Evolutionary conservation across 2,113 vertebrate genomes (phyloP), one percentile per base, ranked within the genome.

Genomic region (Jaculus jaculus): DNA sequence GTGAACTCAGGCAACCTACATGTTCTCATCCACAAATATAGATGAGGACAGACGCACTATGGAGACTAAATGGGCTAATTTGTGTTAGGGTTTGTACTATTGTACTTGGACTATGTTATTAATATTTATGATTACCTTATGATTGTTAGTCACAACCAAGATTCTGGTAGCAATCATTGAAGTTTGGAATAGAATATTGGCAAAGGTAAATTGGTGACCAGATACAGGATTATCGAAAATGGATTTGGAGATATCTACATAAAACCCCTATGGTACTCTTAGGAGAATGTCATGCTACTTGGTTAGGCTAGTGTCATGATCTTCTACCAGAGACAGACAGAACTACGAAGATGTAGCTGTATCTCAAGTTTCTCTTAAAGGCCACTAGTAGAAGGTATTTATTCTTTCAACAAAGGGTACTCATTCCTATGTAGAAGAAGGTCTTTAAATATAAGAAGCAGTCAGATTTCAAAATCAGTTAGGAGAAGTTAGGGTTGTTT

Each of bases 381-480:
- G 30, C 65, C 18, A 24, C 26, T 28, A 42, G 20, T 39, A 9
- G 6, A 82, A 80, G 71, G 15, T 54, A 26, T 79, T 95, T 84
- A 23, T 77, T 34, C 89, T 34, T 84, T 84, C 42, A 61, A 78
- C 34, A 42, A 77, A 17, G 1, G 9, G 84, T 80, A 30, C 69
- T 16, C 68, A 3, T 13, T 68, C 7, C 24, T 15, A n/a, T 2
- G 3, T 34, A 66, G 15, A 58, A 77, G 20, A 32, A 34, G 37
- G 30, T 7, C 10, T 54, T 87, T 34, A 75, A 61, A 37, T 5
- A 79, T 37, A 79, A 10, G 63, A 61, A 80, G 37, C 51, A 79
- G 61, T 84, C 8, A 17, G n/a, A 69, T 80, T 78, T 94, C 65
- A 92, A 87, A 82, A 37, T 80, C 47, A 87, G 21, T 24, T 42